A percentile compares a stretch with the other conserved stretches of the same genome.
These are phyloP conservation scores for Linurgus olivaceus DNA, from an alignment of 2,797 vertebrate species.

Conservation along the genomic window DNA sequence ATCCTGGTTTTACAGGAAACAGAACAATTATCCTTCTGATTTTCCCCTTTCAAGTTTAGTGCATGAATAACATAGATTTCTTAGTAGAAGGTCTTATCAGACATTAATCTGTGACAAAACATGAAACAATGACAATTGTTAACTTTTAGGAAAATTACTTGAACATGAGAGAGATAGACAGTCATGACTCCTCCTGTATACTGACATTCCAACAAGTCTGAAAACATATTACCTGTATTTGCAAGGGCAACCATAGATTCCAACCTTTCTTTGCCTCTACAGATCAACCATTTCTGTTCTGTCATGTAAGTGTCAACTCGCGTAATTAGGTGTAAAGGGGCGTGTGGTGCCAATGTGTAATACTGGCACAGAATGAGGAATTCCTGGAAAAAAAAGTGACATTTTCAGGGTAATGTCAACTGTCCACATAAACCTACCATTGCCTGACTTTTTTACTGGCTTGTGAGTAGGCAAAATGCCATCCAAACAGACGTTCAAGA, in stretches of 20 bases:
- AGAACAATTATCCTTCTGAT: background rate
- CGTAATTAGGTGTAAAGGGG: constrained; percentile 51
- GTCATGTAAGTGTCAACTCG: constrained; percentile 3
- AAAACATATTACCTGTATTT: background rate
- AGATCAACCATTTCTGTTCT: background rate
- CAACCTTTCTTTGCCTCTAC: background rate
- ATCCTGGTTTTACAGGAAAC: background rate
- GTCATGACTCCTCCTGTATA: background rate
- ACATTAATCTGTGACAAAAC: background rate
- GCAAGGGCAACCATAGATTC: background rate
- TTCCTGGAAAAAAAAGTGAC: background rate
- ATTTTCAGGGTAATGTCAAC: constrained; percentile 26
- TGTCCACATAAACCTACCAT: background rate
- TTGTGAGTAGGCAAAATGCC: constrained; percentile 47
- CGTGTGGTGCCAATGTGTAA: constrained; percentile 2
- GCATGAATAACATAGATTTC: background rate
- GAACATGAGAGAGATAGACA: background rate
- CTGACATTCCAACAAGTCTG: background rate
- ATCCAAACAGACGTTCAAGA: constrained; percentile 16
- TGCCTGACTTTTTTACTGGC: constrained; percentile 13
- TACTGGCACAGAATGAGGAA: background rate
- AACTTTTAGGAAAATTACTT: background rate
- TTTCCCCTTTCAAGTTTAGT: background rate
- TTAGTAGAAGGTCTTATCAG: background rate
- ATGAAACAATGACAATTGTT: background rate